phyloP scores from a whole-genome alignment of 2,797 vertebrate genomes.

The Podargus strigoides region DNA sequence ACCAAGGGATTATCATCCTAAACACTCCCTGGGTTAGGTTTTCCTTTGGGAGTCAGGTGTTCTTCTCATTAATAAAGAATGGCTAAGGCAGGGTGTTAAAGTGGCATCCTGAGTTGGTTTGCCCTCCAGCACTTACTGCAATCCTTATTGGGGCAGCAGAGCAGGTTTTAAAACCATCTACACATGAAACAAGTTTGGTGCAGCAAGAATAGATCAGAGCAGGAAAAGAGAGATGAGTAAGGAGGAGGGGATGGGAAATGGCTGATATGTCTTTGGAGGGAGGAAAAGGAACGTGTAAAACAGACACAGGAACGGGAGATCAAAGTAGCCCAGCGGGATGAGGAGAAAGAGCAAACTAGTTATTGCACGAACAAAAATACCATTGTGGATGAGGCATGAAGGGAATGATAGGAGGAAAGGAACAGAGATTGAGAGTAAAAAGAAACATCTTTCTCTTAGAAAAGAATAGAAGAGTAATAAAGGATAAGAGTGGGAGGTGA shows the following conservation, averaged over 20 bases:
- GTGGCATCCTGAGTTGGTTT: not conserved
- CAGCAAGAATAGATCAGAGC: constrained; percentile 46
- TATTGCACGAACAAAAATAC: constrained; percentile 43
- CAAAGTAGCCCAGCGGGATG: constrained; percentile 50
- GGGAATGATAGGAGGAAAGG: constrained; percentile 36
- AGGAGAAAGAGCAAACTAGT: constrained; percentile 61
- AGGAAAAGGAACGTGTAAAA: constrained; percentile 46
- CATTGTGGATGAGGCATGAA: constrained; percentile 33
- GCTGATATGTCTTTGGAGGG: constrained; percentile 33
- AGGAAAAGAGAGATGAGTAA: constrained; percentile 33
- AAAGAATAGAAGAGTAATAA: constrained; percentile 22
- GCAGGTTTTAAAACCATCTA: not conserved
- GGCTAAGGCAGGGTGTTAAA: not conserved
- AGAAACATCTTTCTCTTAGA: constrained; percentile 19
- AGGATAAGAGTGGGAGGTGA: constrained; percentile 11
- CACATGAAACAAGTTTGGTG: not conserved
- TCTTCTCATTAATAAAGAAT: not conserved
- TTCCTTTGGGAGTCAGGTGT: not conserved
- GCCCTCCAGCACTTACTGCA: not conserved
- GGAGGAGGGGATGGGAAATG: constrained; percentile 36
- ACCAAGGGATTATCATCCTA: not conserved
- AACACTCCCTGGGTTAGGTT: not conserved
- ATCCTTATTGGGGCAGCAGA: not conserved
- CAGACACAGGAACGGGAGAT: constrained; percentile 22
- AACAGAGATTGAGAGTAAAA: constrained; percentile 17